phyloP scores from a whole-genome alignment of 2,113 vertebrate species.

The Vidua chalybeata region DNA sequence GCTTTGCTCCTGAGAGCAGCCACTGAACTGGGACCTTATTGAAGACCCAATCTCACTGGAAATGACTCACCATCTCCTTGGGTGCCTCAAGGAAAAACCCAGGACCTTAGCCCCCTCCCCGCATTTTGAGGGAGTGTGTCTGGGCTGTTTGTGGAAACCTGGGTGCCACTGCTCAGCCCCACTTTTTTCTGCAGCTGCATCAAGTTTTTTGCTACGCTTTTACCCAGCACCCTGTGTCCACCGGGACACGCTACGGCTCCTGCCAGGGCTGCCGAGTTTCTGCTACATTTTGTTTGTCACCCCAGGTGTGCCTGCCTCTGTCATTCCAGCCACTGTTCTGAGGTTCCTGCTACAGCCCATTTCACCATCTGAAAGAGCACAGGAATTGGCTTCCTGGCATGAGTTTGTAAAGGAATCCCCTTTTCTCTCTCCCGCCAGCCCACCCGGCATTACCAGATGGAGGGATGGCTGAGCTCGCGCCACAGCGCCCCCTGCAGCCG shows the following conservation, averaged over 20 bases:
- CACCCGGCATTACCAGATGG: background rate
- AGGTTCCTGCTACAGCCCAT: background rate
- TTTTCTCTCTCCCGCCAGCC: no score
- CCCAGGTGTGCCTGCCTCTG: accelerated
- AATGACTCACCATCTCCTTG: background rate
- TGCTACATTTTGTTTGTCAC: background rate
- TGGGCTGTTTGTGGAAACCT: accelerated
- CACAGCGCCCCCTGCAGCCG: background rate
- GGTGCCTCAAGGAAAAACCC: background rate
- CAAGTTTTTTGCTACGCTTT: accelerated
- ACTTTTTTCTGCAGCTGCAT: background rate
- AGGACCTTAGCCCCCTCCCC: accelerated
- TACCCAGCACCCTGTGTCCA: accelerated
- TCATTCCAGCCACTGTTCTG: accelerated
- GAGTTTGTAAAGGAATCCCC: background rate
- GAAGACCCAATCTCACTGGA: background rate
- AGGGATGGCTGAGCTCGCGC: accelerated
- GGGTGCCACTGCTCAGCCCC: background rate
- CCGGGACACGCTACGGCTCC: accelerated
- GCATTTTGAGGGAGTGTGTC: background rate
- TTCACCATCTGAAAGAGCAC: accelerated
- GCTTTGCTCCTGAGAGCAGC: background rate
- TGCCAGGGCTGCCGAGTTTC: accelerated
- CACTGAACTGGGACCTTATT: background rate
- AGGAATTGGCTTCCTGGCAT: accelerated